Percentiles rank a stretch among this genome's conserved stretches.
Evolutionary conservation across 2,113 vertebrate species (phyloP).

Genomic region (Origma solitaria): DNA sequence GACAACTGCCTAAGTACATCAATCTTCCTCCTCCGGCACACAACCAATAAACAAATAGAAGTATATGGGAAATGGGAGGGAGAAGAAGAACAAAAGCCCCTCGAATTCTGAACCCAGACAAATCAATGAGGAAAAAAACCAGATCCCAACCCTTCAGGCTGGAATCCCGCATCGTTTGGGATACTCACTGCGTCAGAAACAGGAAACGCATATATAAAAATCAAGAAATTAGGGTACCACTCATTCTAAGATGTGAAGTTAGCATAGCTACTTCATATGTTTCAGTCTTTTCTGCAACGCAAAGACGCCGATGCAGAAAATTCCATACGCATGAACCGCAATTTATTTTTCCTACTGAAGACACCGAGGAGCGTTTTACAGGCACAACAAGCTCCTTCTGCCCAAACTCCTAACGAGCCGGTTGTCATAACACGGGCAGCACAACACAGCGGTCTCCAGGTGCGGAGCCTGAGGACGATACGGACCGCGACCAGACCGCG

Average conservation of each 20-base stretch:
- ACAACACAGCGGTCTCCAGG: constrained; percentile 5
- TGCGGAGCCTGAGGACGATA: not conserved
- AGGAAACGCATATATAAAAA: not conserved
- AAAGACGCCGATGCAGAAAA: not conserved
- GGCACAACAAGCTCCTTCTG: not conserved
- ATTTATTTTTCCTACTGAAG: not conserved
- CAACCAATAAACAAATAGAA: not conserved
- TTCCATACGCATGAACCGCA: fast-evolving
- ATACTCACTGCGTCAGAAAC: not conserved
- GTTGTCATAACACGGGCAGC: constrained; percentile 1
- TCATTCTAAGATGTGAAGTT: not conserved
- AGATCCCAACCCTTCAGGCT: not conserved
- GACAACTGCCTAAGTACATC: not conserved
- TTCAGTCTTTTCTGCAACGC: not conserved
- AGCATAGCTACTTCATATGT: fast-evolving
- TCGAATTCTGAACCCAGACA: not conserved
- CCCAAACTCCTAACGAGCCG: not conserved
- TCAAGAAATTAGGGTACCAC: not conserved
- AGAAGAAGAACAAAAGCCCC: not conserved
- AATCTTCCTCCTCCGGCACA: not conserved
- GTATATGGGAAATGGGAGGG: not conserved
- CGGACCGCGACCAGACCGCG: fast-evolving
- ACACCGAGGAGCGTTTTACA: not conserved
- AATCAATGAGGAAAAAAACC: not conserved
- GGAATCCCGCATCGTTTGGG: not conserved